Evolutionary conservation across 1,140 invertebrate genomes (phyloP), one percentile per base, ranked within the genome.

Genomic region (Adoxophyes honmai): DNA sequence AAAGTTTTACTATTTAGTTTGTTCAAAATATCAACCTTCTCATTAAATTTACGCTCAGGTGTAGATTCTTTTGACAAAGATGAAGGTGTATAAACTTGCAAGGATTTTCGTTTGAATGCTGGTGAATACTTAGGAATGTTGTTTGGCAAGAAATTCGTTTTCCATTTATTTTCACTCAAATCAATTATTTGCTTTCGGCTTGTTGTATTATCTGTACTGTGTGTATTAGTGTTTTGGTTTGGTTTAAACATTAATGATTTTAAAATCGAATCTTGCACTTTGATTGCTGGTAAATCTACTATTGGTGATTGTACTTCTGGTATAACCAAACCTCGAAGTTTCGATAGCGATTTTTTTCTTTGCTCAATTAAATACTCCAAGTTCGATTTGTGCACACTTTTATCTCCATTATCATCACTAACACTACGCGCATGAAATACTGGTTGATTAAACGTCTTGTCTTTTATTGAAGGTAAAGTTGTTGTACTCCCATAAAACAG

Each of bases 271-370:
- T 91, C 90, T 62, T 89, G 89, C 52, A 95, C 96, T 75, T 94
- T 95, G 55, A 97, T 97, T 88, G 95, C 95, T 0, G 96, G 96
- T 55, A 92, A 88, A 56, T 91, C 86, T 7, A 89, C 69, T 52
- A 92, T 89, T 8, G 91, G 81, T 1, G 73, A 91, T 90, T 75
- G 93, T 89, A 78, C 72, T 75, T 97, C 95, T 4, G 96, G 96
- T 70, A 97, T 97, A 6, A 97, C 94, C 60, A 97, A 83, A 2
- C 96, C 96, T 72, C 95, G 90, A 16, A 97, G 79, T 85, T 97
- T 97, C 1, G 94, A 95, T 72, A 96, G 92, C 15, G 93, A 94
- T 69, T 94, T 93, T 65, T 93, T 91, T 39, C 95, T 90, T 78
- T 96, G 95, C 78, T 97, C 96, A 61, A 95, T 92, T 55, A 95